These are phyloP conservation scores for Drosophila sordidula DNA, from an alignment of 2,888 invertebrate genomes.

Conservation along the genomic window DNA sequence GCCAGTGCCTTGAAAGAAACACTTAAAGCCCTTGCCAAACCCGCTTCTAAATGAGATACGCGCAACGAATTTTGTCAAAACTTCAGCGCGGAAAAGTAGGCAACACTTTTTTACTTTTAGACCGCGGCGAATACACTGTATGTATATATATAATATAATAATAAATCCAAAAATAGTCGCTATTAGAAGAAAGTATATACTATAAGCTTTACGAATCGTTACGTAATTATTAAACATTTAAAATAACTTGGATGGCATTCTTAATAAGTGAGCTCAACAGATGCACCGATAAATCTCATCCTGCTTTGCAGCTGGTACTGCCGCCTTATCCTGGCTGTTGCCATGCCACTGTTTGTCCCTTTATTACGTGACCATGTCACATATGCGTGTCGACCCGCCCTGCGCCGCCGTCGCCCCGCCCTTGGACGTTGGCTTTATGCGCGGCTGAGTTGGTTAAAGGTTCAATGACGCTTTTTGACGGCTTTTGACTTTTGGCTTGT, in stretches of 20 bases:
- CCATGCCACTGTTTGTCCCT: constrained; percentile 21
- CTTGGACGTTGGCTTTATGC: background rate
- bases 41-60: constrained; percentile 21
- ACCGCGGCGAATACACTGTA: no score
- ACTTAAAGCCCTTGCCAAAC: constrained; percentile 46
- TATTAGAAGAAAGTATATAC: no score
- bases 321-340: constrained; percentile 9
- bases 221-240: no score
- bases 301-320: constrained; percentile 10
- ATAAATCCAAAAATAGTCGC: no score
- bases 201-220: no score
- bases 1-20: constrained; percentile 39
- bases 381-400: constrained; percentile 20
- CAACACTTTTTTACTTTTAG: constrained; percentile 38
- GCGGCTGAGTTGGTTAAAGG: constrained; percentile 39
- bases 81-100: constrained; percentile 42
- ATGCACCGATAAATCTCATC: background rate
- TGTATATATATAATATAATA: no score
- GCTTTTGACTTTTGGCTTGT: constrained; percentile 67
- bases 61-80: constrained; percentile 25
- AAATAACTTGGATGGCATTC: constrained; percentile 4
- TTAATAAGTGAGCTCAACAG: background rate
- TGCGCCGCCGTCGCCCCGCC: background rate
- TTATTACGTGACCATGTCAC: constrained; percentile 20
- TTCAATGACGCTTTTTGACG: constrained; percentile 71